These are phyloP conservation scores for Agapornis roseicollis DNA, from an alignment of 2,113 vertebrate species.

Conservation along the genomic window DNA sequence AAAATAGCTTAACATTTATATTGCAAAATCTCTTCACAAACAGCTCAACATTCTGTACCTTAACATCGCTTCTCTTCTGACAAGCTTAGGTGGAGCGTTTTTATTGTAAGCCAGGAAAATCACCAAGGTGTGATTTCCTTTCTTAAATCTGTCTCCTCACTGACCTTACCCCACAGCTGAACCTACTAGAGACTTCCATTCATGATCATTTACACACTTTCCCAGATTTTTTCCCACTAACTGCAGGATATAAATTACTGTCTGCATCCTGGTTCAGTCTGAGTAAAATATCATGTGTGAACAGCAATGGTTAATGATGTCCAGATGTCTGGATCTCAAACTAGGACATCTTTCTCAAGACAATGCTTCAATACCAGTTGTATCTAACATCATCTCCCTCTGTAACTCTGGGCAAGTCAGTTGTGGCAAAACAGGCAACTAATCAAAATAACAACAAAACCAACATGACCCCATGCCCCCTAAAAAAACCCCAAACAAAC, in stretches of 20 bases:
- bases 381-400: not conserved
- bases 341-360: not conserved
- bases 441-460: not conserved
- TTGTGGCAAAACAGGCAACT: not conserved
- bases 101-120: slow-evolving; percentile 9
- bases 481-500: not conserved
- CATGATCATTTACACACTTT: not conserved
- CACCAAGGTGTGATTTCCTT: slow-evolving; percentile 15
- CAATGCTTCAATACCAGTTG: not conserved
- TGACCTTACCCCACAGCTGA: not conserved
- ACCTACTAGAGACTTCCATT: not conserved
- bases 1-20: not conserved
- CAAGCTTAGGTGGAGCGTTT: not conserved
- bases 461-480: not conserved
- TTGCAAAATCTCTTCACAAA: not conserved
- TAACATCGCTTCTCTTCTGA: not conserved
- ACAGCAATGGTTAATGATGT: not conserved
- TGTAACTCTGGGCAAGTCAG: not conserved
- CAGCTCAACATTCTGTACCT: not conserved
- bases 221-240: slow-evolving; percentile 5
- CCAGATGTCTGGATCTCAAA: slow-evolving; percentile 36
- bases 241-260: slow-evolving; percentile 7
- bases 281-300: slow-evolving; percentile 34
- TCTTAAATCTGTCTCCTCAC: not conserved
- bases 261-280: not conserved